phyloP scores from a whole-genome alignment of 1,140 invertebrate genomes.

The Zophobas morio region DNA sequence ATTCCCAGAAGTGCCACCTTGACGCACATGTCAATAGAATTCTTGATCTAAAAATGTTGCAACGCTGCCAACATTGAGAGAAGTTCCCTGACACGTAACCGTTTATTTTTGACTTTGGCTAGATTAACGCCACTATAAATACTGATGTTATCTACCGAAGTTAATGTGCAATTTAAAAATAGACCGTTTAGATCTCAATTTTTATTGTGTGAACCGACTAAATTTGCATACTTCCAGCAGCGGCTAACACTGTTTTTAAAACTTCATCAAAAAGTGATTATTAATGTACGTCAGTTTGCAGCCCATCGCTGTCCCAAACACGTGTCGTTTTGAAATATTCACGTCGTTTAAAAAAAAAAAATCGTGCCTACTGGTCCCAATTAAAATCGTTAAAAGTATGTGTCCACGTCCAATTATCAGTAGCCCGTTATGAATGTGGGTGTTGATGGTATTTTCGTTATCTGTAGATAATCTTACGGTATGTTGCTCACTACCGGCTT shows the following conservation, averaged over 20 bases:
- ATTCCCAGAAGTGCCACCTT: too few species aligned
- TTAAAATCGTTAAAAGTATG: conserved; percentile 1
- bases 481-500: conserved; percentile 28
- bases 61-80: not conserved
- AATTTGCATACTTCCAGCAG: not conserved
- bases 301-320: not conserved
- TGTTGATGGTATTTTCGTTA: conserved; percentile 17
- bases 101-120: conserved; percentile 43
- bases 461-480: conserved; percentile 15
- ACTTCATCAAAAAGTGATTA: conserved; percentile 6
- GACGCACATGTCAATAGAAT: not conserved
- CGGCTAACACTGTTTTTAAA: not conserved
- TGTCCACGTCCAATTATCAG: not conserved
- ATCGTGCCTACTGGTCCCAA: not conserved
- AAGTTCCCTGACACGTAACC: conserved; percentile 40
- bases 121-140: conserved; percentile 31
- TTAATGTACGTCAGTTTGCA: not conserved
- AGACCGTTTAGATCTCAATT: conserved; percentile 2
- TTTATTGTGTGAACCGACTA: not conserved
- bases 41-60: not conserved
- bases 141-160: conserved; percentile 30
- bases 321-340: not conserved
- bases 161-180: conserved; percentile 18
- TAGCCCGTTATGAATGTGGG: conserved; percentile 31
- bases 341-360: not conserved